Evolutionary conservation across 1,140 invertebrate species (phyloP), one percentile per base, ranked within the genome.

Genomic region (Palaemon carinicauda): DNA sequence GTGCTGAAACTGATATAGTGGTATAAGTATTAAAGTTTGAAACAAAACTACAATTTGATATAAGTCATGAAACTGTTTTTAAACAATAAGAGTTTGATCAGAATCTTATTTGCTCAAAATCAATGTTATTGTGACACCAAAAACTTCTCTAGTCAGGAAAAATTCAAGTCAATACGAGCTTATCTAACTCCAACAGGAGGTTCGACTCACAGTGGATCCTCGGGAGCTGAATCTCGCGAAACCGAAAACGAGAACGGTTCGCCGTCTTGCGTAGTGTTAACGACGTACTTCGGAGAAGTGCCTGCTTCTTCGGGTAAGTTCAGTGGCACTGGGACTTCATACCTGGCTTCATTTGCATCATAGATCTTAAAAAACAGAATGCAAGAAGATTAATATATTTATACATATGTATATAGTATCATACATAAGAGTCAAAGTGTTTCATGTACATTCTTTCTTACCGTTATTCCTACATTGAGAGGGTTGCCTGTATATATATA

Each of bases 61-160:
- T 5, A 12, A 12, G 41, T 41, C 7, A 41, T 4, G 9, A 41
- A 41, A 41, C 7, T 41, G 0, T 5, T 41, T 5, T 41, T 9
- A 41, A 41, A 3, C 41, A 5, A 5, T 12, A 41, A 41, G n/a
- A 41, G 41, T 41, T 41, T n/a, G n/a, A 41, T 41, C 41, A 41
- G 12, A 41, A 12, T 41, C 3, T 41, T 0, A 41, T 92, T 92
- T 86, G 92, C 91, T 89, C 91, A 93, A n/a, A n/a, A n/a, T n/a
- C n/a, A n/a, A n/a, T n/a, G n/a, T n/a, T n/a, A n/a, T n/a, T n/a
- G n/a, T n/a, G n/a, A n/a, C n/a, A n/a, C n/a, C n/a, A n/a, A n/a
- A n/a, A n/a, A n/a, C n/a, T n/a, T n/a, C n/a, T n/a, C n/a, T n/a
- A n/a, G n/a, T n/a, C n/a, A n/a, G n/a, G n/a, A n/a, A n/a, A n/a